Conservation (phyloP, 2,113 vertebrate species). For the Amblyornis subalaris region DNA sequence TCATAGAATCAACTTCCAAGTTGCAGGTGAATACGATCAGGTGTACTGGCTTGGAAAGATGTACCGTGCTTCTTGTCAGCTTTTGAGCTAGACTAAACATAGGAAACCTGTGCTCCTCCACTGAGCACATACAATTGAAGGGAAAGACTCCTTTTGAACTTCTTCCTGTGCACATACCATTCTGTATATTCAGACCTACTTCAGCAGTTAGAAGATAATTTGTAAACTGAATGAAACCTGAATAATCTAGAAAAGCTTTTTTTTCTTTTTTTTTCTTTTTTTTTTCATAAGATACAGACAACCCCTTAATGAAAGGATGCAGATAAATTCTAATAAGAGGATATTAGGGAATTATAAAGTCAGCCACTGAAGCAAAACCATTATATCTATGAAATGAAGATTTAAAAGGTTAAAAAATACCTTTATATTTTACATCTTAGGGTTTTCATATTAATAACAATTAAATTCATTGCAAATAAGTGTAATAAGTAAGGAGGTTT, state of each 20-base stretch:
- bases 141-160: background rate
- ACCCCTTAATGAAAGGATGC: background rate
- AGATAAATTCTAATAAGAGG: background rate
- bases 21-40: background rate
- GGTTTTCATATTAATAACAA: background rate
- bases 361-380: background rate
- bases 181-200: background rate
- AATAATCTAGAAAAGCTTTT: background rate
- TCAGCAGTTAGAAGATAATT: background rate
- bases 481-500: background rate
- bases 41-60: background rate
- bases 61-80: background rate
- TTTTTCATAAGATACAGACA: background rate
- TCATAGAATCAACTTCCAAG: background rate
- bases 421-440: background rate
- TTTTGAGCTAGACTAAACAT: background rate
- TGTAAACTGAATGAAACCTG: background rate
- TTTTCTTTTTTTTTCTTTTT: background rate
- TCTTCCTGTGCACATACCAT: background rate
- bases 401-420: background rate
- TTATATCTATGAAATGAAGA: background rate
- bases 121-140: background rate
- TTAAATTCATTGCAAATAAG: background rate
- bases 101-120: background rate
- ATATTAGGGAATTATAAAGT: background rate